These are phyloP conservation scores for Autographa gamma DNA, from an alignment of 2,888 invertebrate genomes.

Conservation along the genomic window DNA sequence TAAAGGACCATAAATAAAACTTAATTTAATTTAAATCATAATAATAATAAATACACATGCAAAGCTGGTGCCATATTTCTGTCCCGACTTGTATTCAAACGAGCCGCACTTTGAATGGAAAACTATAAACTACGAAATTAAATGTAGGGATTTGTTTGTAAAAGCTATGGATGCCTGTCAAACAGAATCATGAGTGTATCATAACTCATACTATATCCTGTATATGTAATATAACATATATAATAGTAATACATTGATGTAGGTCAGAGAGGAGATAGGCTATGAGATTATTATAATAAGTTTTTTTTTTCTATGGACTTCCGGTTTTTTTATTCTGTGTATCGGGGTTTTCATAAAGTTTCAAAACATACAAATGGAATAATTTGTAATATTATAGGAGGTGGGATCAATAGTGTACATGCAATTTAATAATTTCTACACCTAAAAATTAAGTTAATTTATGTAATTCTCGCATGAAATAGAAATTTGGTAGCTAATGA, in stretches of 20 bases:
- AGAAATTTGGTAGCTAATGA: too few species aligned
- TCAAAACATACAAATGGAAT: too few species aligned
- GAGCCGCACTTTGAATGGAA: slow-evolving; percentile 15
- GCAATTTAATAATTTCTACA: too few species aligned
- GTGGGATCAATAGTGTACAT: too few species aligned
- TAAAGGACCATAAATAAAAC: not conserved
- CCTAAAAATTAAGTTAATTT: too few species aligned
- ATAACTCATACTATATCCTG: slow-evolving; percentile 26
- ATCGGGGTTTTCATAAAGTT: too few species aligned
- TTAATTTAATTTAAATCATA: not conserved
- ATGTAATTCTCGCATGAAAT: too few species aligned
- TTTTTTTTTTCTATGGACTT: too few species aligned
- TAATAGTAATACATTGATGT: not conserved
- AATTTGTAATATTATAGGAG: too few species aligned
- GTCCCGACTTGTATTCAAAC: slow-evolving; percentile 18
- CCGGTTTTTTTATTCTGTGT: too few species aligned
- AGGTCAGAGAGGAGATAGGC: not conserved
- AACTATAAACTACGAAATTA: slow-evolving; percentile 48
- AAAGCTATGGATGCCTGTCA: slow-evolving; percentile 39
- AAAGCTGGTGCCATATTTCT: slow-evolving; percentile 14
- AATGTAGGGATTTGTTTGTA: slow-evolving; percentile 43
- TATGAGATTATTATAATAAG: too few species aligned
- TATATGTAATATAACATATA: not conserved
- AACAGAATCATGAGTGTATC: slow-evolving; percentile 28
- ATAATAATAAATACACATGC: not conserved